A percentile compares a stretch with the other conserved stretches of the same genome.
phyloP scores from a whole-genome alignment of 2,113 vertebrate genomes.

The Caretta caretta region DNA sequence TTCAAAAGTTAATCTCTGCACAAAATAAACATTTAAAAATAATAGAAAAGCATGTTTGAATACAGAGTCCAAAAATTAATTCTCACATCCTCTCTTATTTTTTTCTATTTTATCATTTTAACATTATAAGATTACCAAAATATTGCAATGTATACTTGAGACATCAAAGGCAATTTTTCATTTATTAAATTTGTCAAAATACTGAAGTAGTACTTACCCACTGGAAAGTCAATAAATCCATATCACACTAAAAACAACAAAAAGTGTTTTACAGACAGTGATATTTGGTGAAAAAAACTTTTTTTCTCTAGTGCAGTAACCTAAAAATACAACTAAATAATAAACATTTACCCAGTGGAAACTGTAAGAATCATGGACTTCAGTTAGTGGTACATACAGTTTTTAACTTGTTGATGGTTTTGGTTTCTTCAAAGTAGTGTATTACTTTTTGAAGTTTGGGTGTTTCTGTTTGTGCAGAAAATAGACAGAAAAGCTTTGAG shows the following conservation, averaged over 20 bases:
- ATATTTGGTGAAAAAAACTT: neutral
- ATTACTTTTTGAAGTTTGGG: constrained; percentile 67
- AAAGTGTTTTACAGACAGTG: neutral
- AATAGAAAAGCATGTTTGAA: neutral
- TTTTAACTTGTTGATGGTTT: constrained; percentile 51
- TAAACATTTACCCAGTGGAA: neutral
- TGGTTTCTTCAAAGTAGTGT: constrained; percentile 62
- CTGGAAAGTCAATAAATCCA: constrained; percentile 22
- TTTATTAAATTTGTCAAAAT: constrained; percentile 9
- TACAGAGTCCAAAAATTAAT: neutral
- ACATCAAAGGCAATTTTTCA: fast-evolving
- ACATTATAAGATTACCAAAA: neutral
- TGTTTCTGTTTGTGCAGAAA: constrained; percentile 70
- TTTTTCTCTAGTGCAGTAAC: neutral
- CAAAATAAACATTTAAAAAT: neutral
- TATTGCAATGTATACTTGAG: neutral
- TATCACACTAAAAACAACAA: neutral
- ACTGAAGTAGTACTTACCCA: constrained; percentile 25
- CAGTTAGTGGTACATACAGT: neutral
- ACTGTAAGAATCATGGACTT: constrained; percentile 2
- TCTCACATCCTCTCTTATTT: neutral
- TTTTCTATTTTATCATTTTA: neutral
- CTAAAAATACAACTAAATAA: neutral
- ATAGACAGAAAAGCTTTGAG: constrained; percentile 62
- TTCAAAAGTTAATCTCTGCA: neutral